Percentiles rank a stretch among this genome's conserved stretches.
phyloP scores from a whole-genome alignment of 92 coral and sea anemone genomes.

The Paramuricea clavata region DNA sequence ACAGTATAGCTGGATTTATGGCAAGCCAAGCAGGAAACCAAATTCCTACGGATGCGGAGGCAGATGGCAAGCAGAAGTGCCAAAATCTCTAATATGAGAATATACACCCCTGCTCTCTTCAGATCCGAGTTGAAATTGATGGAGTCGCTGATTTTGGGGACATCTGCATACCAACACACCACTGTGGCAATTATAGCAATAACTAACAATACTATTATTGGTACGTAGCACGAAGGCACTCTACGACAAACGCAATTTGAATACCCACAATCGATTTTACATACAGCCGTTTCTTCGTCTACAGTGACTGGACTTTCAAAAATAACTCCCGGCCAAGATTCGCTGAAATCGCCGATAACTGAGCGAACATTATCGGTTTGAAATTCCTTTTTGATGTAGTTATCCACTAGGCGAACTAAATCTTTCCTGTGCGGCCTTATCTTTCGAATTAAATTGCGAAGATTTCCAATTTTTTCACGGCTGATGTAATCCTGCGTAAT shows the following conservation, averaged over 20 bases:
- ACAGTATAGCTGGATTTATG: not conserved
- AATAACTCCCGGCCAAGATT: not conserved
- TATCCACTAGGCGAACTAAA: constrained; percentile 67
- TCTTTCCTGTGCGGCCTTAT: constrained; percentile 77
- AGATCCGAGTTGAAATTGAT: no score
- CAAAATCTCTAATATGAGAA: constrained; percentile 13
- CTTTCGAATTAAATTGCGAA: constrained; percentile 66
- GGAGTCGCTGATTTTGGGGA: constrained; percentile 16
- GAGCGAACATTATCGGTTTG: constrained; percentile 37
- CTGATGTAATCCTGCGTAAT: constrained; percentile 77
- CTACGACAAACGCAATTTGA: constrained; percentile 54
- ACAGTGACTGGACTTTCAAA: not conserved
- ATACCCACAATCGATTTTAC: constrained; percentile 53
- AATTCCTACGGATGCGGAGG: constrained; percentile 9
- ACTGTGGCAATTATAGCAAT: constrained; percentile 40
- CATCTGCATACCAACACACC: constrained; percentile 70
- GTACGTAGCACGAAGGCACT: constrained; percentile 46
- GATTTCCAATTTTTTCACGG: constrained; percentile 63
- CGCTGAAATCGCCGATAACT: constrained; percentile 10
- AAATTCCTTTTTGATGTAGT: constrained; percentile 59
- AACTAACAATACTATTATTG: constrained; percentile 17
- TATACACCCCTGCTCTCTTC: no score
- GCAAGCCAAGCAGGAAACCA: no score
- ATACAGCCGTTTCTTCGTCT: constrained; percentile 13
- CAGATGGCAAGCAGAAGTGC: constrained; percentile 4